phyloP scores from a whole-genome alignment of 2,797 vertebrate genomes.

The Falco naumanni region DNA sequence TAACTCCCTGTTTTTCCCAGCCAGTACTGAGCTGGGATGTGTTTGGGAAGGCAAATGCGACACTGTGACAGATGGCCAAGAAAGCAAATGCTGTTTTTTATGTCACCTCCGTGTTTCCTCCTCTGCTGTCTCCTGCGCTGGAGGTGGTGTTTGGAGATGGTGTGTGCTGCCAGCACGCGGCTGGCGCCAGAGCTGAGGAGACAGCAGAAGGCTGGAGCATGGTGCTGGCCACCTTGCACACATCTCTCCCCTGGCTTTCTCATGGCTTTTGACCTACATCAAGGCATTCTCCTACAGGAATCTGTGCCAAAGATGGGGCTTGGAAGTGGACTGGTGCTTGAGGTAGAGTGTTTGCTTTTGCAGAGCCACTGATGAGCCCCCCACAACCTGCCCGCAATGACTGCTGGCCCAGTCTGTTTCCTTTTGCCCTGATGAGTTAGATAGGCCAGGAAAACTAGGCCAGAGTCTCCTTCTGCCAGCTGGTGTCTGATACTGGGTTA shows the following conservation, averaged over 20 bases:
- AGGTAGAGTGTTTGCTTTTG: neutral
- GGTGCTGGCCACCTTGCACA: neutral
- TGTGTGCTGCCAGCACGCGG: neutral
- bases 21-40: neutral
- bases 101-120: conserved; percentile 43
- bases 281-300: neutral
- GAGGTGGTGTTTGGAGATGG: conserved; percentile 6
- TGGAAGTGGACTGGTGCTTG: neutral
- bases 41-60: neutral
- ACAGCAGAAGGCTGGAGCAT: neutral
- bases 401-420: neutral
- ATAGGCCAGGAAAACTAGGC: neutral
- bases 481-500: neutral
- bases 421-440: neutral
- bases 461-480: neutral
- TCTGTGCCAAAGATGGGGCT: neutral
- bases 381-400: neutral
- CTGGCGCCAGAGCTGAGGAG: neutral
- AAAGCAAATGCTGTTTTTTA: conserved; percentile 48
- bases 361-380: neutral
- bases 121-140: conserved; percentile 40
- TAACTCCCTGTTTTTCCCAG: conserved; percentile 3
- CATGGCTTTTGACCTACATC: neutral
- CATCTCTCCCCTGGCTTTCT: neutral
- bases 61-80: conserved; percentile 53